Percentiles rank a stretch among this genome's conserved stretches.
phyloP scores from a whole-genome alignment of 2,113 vertebrate genomes.

The Chlorodrepanis virens region DNA sequence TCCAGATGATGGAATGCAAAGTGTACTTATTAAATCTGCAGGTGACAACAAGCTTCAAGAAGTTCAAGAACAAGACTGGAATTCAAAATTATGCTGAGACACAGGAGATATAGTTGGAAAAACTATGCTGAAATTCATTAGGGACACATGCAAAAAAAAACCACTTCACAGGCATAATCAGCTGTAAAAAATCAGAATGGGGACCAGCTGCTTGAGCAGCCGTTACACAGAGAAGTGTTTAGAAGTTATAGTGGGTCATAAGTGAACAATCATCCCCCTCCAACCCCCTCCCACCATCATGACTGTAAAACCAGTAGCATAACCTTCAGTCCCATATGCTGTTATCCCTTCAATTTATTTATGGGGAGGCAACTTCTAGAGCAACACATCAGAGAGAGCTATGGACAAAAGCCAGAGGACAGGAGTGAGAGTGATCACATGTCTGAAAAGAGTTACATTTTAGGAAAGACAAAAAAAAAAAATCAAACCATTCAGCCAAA shows the following conservation, averaged over 20 bases:
- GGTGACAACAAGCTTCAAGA: slow-evolving; percentile 42
- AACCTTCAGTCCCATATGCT: neutral
- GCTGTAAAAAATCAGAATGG: slow-evolving; percentile 16
- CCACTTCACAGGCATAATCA: slow-evolving; percentile 34
- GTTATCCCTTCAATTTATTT: neutral
- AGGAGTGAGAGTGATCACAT: neutral
- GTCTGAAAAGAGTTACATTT: neutral
- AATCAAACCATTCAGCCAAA: neutral
- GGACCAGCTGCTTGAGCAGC: slow-evolving; percentile 16
- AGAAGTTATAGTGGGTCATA: neutral
- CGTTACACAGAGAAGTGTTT: neutral
- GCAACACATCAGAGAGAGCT: neutral
- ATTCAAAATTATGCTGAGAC: slow-evolving; percentile 1
- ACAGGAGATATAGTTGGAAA: neutral
- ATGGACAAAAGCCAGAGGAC: neutral
- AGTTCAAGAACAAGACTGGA: slow-evolving; percentile 24
- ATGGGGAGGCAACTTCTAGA: neutral
- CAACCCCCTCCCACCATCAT: neutral
- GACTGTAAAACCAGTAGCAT: neutral
- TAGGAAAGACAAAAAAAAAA: neutral
- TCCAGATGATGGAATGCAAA: slow-evolving; percentile 27
- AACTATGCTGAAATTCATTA: neutral
- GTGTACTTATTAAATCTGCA: slow-evolving; percentile 49
- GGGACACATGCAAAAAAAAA: slow-evolving; percentile 5
- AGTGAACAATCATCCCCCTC: neutral